These are phyloP conservation scores for Myrmophylax atrothorax DNA, from an alignment of 2,113 vertebrate genomes.

Conservation along the genomic window DNA sequence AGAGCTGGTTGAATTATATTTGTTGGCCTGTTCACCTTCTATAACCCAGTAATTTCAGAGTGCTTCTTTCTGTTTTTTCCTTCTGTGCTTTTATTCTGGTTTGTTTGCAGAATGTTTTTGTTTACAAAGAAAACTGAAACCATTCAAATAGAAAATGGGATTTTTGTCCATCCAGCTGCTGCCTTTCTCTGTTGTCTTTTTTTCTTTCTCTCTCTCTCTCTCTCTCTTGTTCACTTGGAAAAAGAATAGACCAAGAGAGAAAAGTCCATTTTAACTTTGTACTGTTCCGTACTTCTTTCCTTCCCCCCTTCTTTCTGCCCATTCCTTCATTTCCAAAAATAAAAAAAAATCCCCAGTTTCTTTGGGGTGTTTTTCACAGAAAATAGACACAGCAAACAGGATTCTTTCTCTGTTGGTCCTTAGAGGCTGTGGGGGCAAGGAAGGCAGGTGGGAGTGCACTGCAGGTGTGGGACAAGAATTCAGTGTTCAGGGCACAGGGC, in stretches of 20 bases:
- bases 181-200: not conserved
- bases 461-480: not conserved
- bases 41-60: not conserved
- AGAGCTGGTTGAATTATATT: not conserved
- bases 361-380: not conserved
- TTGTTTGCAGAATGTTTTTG: not conserved
- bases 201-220: not conserved
- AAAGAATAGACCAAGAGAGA: not conserved
- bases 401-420: not conserved
- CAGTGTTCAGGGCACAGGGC: not conserved
- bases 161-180: not conserved
- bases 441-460: accelerated
- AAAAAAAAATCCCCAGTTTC: not conserved
- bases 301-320: not conserved
- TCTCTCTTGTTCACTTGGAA: not conserved
- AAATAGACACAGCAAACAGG: not conserved
- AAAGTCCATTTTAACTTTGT: not conserved
- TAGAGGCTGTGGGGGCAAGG: not conserved
- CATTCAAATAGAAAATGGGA: not conserved
- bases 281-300: not conserved
- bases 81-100: not conserved
- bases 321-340: not conserved
- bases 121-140: not conserved
- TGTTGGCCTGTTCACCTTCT: not conserved
- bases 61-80: not conserved